These are phyloP conservation scores for Laothoe populi DNA, from an alignment of 2,888 invertebrate species.

Conservation along the genomic window DNA sequence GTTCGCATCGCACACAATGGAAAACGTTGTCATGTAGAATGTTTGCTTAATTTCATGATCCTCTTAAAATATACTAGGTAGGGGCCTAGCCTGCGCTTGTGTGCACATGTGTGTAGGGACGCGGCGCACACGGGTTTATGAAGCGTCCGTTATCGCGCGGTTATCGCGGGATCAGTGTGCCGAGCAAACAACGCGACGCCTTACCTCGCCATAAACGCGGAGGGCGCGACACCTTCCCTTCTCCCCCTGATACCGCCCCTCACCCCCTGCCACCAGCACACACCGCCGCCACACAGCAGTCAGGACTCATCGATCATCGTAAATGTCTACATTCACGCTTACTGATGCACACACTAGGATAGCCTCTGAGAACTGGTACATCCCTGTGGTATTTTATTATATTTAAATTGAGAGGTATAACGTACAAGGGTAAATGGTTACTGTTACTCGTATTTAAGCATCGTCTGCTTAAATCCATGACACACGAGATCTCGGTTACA, in stretches of 20 bases:
- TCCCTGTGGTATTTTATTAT: neutral
- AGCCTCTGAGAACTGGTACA: neutral
- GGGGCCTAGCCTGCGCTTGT: neutral
- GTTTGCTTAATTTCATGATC: neutral
- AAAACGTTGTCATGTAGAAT: neutral
- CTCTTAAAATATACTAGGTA: neutral
- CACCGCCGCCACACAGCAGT: neutral
- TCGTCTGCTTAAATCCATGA: too few species aligned
- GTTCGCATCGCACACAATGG: too few species aligned
- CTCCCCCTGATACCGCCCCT: neutral
- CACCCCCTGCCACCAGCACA: neutral
- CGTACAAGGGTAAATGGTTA: too few species aligned
- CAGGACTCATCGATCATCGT: conserved; percentile 16
- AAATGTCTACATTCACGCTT: neutral
- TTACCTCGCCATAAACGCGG: neutral
- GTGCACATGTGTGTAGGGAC: conserved; percentile 2
- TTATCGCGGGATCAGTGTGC: conserved; percentile 28
- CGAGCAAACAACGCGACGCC: conserved; percentile 26
- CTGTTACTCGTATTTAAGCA: too few species aligned
- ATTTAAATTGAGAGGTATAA: too few species aligned
- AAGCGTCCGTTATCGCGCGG: conserved; percentile 27
- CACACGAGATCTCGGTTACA: too few species aligned
- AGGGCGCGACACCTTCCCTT: conserved; percentile 25
- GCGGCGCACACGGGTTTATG: conserved; percentile 8
- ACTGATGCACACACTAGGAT: neutral